Conservation (phyloP, 1,140 invertebrate genomes). For the Zaprionus inermis region DNA sequence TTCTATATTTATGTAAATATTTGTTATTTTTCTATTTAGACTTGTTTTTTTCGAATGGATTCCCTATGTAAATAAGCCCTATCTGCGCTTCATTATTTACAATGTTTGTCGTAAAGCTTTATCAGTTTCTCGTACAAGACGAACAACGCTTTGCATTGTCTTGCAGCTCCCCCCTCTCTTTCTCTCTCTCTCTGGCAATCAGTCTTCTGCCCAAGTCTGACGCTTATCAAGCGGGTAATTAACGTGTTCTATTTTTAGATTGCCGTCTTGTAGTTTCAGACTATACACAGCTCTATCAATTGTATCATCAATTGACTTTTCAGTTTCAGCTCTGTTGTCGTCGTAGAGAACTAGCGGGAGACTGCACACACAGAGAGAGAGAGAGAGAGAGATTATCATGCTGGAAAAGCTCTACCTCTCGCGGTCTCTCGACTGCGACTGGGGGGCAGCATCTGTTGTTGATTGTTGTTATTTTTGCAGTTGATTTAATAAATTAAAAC, state of each 20-base stretch:
- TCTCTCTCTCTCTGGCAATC: conserved; percentile 13
- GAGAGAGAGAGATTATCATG: conserved; percentile 60
- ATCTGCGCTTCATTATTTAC: conserved; percentile 24
- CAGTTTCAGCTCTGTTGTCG: conserved; percentile 25
- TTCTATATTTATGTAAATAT: background rate
- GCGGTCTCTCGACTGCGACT: background rate
- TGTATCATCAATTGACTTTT: conserved; percentile 68
- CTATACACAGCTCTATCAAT: conserved; percentile 52
- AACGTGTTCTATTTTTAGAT: conserved; percentile 64
- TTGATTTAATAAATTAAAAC: conserved; percentile 73
- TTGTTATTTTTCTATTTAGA: background rate
- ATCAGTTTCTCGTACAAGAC: conserved; percentile 15
- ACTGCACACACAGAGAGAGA: conserved; percentile 9
- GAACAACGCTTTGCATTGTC: conserved; percentile 22
- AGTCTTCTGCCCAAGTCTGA: conserved; percentile 6
- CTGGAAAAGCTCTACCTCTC: conserved; percentile 47
- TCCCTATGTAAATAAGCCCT: background rate
- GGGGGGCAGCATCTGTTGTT: conserved; percentile 52
- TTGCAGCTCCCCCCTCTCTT: background rate
- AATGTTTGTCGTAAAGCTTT: conserved; percentile 15
- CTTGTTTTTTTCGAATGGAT: background rate
- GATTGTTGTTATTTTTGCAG: conserved; percentile 59
- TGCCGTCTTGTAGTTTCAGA: conserved; percentile 46
- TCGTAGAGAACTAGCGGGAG: no score
- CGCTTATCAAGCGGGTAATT: conserved; percentile 56